Evolutionary conservation across 2,888 invertebrate species (phyloP).

Genomic region (Argyresthia albistria): DNA sequence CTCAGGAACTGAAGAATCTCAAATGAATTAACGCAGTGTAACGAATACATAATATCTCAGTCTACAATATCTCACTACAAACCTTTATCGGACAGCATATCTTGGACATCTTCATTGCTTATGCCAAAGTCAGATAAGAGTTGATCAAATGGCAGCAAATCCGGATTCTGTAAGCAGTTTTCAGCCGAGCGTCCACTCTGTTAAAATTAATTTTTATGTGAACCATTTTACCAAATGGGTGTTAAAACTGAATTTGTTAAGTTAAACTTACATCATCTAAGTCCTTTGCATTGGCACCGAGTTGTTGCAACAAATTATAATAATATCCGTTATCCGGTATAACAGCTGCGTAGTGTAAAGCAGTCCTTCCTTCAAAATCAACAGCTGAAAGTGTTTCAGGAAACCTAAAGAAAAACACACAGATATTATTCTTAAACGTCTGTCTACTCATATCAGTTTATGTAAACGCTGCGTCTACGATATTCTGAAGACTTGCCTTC

Average conservation of each 20-base stretch:
- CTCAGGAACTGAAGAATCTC: constrained; percentile 75
- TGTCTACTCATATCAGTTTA: not conserved
- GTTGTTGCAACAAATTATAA: constrained; percentile 86
- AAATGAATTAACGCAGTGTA: constrained; percentile 4
- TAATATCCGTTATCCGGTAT: constrained; percentile 90
- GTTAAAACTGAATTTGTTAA: not conserved
- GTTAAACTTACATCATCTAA: constrained; percentile 83
- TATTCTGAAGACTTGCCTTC: constrained; percentile 30
- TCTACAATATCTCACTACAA: constrained; percentile 19
- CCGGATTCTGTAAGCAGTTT: constrained; percentile 80
- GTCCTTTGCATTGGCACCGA: constrained; percentile 88
- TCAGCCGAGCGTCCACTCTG: constrained; percentile 86
- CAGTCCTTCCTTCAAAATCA: constrained; percentile 87
- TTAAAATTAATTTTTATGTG: constrained; percentile 4
- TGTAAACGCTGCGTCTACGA: not conserved
- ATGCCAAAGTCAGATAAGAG: constrained; percentile 80
- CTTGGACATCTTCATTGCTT: constrained; percentile 75
- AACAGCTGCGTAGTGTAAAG: constrained; percentile 90
- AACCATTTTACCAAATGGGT: not conserved
- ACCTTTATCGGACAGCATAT: constrained; percentile 87
- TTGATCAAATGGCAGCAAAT: constrained; percentile 78
- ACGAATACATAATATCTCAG: too few species aligned
- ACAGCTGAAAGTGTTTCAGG: constrained; percentile 88
- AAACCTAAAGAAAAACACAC: constrained; percentile 65
- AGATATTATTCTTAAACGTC: not conserved